A percentile compares a stretch with the other conserved stretches of the same genome.
Evolutionary conservation across 2,888 invertebrate genomes (phyloP).

Genomic region (Andrena dorsata): DNA sequence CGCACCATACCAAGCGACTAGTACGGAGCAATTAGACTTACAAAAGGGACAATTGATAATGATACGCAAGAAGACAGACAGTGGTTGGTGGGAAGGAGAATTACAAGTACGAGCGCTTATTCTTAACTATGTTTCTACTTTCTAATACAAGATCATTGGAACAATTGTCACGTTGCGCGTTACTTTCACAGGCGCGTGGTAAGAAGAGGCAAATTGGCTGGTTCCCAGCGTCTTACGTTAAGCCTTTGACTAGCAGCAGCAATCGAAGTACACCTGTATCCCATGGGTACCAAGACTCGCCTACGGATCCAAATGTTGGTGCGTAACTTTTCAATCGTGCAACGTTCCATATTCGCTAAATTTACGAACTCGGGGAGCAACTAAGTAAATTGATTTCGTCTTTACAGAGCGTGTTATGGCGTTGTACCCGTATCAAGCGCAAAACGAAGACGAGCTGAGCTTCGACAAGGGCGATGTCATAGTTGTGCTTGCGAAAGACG

Average conservation of each 20-base stretch:
- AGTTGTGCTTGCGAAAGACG: conserved; percentile 94
- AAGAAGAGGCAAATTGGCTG: conserved; percentile 97
- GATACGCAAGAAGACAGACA: conserved; percentile 98
- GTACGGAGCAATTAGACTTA: conserved; percentile 95
- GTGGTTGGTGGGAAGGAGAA: conserved; percentile 99
- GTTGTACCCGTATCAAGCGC: conserved; percentile 96
- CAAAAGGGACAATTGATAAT: conserved; percentile 96
- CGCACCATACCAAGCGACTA: conserved; percentile 96
- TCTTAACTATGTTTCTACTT: neutral
- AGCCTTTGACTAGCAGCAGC: conserved; percentile 86
- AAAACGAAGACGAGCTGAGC: conserved; percentile 97
- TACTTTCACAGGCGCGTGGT: conserved; percentile 87
- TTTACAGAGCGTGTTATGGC: conserved; percentile 94
- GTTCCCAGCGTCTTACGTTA: conserved; percentile 99
- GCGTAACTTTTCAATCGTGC: conserved; percentile 56
- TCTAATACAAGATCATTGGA: neutral
- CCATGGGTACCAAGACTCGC: conserved; percentile 84
- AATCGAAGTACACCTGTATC: conserved; percentile 84
- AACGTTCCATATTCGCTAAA: neutral
- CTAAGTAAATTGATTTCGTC: neutral
- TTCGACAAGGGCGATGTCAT: conserved; percentile 97
- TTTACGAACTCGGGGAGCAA: neutral
- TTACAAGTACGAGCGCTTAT: conserved; percentile 89
- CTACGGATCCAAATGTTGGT: conserved; percentile 83
- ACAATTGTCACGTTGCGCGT: neutral